Evolutionary conservation across 2,888 invertebrate species (phyloP).

Genomic region (Tachina lurida): DNA sequence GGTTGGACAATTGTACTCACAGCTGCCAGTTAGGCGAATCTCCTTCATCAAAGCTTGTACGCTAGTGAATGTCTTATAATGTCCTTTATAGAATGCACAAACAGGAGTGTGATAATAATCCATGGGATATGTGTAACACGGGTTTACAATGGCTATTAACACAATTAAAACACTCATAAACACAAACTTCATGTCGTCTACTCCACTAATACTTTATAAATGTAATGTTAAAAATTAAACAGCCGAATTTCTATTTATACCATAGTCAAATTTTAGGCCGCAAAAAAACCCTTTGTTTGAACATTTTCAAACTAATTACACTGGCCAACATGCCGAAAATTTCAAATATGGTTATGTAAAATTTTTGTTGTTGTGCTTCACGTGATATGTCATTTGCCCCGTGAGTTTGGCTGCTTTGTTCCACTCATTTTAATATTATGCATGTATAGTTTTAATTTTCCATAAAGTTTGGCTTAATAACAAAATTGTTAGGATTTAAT

Average conservation of each 20-base stretch:
- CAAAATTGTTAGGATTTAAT: too few relatives aligned
- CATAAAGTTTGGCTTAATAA: too few relatives aligned
- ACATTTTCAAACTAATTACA: conserved; percentile 5
- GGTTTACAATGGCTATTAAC: conserved; percentile 18
- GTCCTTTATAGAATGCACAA: conserved; percentile 33
- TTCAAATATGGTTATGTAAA: too few relatives aligned
- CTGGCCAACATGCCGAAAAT: not conserved
- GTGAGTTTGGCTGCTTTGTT: too few relatives aligned
- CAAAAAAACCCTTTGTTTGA: conserved; percentile 35
- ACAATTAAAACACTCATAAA: conserved; percentile 16
- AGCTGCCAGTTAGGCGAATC: conserved; percentile 26
- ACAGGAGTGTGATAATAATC: conserved; percentile 30
- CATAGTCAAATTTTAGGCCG: conserved; percentile 2
- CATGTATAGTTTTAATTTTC: too few relatives aligned
- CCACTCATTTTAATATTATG: too few relatives aligned
- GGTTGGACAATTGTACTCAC: conserved; percentile 22
- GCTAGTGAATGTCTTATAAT: conserved; percentile 42
- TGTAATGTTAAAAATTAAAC: conserved; percentile 12
- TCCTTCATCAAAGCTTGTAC: conserved; percentile 38
- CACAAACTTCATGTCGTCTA: conserved; percentile 46
- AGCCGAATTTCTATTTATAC: conserved; percentile 52
- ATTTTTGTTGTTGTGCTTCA: too few relatives aligned
- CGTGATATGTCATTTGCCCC: too few relatives aligned
- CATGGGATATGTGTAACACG: conserved; percentile 19
- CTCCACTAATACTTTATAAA: conserved; percentile 1